Percentiles rank a stretch among this genome's conserved stretches.
Evolutionary conservation across 64 coral and sea anemone genomes (phyloP).

Genomic region (Stichodactyla mertensii): DNA sequence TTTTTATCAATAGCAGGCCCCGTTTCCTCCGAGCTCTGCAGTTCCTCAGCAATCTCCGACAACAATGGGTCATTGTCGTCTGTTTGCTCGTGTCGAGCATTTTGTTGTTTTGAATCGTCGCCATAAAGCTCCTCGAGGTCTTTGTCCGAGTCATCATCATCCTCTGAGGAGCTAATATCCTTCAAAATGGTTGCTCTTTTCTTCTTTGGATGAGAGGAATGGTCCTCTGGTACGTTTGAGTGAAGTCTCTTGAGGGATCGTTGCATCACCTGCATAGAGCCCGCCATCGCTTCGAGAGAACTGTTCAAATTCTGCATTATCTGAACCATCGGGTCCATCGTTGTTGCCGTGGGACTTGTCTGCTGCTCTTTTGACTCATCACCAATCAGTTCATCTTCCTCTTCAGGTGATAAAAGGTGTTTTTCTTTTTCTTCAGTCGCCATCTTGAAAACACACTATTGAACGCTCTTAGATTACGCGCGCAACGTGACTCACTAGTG

Average conservation of each 20-base stretch:
- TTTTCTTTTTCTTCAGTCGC: no score
- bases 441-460: no score
- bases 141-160: conserved; percentile 24
- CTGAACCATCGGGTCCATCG: not conserved
- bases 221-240: not conserved
- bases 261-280: conserved; percentile 4
- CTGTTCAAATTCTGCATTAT: conserved; percentile 22
- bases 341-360: no score
- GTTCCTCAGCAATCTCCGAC: conserved; percentile 27
- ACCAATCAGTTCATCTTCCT: no score
- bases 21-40: conserved; percentile 6
- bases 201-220: not conserved
- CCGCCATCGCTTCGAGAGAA: conserved; percentile 18
- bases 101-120: not conserved
- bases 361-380: no score
- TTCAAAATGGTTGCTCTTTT: not conserved
- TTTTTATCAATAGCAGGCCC: conserved; percentile 22
- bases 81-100: conserved; percentile 23
- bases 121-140: conserved; percentile 25
- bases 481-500: conserved; percentile 30
- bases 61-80: conserved; percentile 32
- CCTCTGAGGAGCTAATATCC: conserved; percentile 11
- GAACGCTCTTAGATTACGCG: no score
- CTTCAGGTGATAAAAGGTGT: no score
- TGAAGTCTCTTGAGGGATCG: conserved; percentile 29